Percentiles rank a stretch among this genome's conserved stretches.
Evolutionary conservation across 2,797 vertebrate species (phyloP).

Genomic region (Urocyon cinereoargenteus): DNA sequence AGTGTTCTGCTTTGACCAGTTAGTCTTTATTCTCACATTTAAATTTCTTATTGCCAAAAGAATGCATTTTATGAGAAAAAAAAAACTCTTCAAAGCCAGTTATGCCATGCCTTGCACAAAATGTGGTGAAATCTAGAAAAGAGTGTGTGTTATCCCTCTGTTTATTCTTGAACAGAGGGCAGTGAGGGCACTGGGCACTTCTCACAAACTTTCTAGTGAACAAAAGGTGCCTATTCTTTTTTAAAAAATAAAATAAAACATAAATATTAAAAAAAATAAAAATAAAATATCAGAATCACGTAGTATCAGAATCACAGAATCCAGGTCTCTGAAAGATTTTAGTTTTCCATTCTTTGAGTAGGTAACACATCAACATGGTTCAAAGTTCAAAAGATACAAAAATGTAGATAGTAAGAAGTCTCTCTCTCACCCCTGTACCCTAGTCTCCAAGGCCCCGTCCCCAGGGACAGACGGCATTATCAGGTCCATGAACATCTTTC

Average conservation of each 20-base stretch:
- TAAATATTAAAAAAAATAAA: conserved; percentile 84
- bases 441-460: neutral
- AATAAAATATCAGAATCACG: neutral
- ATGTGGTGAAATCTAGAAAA: conserved; percentile 91
- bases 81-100: conserved; percentile 89
- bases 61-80: conserved; percentile 85
- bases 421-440: neutral
- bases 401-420: neutral
- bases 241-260: conserved; percentile 88
- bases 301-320: neutral
- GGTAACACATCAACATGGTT: neutral
- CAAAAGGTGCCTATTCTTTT: conserved; percentile 93
- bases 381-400: conserved; percentile 33
- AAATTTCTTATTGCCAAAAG: conserved; percentile 93
- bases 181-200: conserved; percentile 89
- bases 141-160: conserved; percentile 90
- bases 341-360: conserved; percentile 13
- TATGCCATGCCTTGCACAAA: conserved; percentile 92
- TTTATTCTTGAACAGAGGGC: conserved; percentile 87
- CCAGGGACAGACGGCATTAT: too few relatives aligned
- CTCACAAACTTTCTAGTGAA: conserved; percentile 90
- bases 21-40: conserved; percentile 91
- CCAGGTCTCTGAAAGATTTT: neutral
- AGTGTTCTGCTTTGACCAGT: conserved; percentile 92
- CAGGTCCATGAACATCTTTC: neutral